phyloP scores from a whole-genome alignment of 2,797 vertebrate species.

The Onychomys arenicola region DNA sequence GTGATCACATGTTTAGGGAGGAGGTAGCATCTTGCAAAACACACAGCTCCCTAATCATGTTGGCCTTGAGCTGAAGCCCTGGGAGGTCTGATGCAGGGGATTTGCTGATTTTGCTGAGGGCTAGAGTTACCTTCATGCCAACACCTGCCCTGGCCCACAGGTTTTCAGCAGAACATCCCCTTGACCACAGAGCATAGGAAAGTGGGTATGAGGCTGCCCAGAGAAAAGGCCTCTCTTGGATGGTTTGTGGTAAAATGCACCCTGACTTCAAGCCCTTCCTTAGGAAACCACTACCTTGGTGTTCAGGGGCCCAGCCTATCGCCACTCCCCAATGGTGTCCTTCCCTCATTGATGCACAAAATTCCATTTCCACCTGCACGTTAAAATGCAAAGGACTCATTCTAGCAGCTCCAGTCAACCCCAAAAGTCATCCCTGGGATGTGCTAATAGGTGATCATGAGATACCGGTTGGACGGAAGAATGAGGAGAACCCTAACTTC shows the following conservation, averaged over 20 bases:
- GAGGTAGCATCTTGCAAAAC: background rate
- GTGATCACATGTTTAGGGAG: background rate
- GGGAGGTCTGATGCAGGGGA: conserved; percentile 1
- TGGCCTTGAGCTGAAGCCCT: background rate
- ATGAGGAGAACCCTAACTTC: background rate
- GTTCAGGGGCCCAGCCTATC: background rate
- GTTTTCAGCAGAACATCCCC: background rate
- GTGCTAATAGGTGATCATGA: background rate
- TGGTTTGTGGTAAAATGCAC: background rate
- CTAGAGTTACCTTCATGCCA: background rate
- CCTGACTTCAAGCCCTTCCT: background rate
- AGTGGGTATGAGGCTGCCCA: background rate
- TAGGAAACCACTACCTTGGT: background rate
- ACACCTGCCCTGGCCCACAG: background rate
- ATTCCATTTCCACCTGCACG: background rate
- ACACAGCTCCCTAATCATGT: conserved; percentile 6
- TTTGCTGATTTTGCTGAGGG: background rate
- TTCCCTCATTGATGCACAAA: background rate
- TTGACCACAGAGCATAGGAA: background rate
- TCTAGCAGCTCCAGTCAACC: background rate
- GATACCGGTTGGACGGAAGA: background rate
- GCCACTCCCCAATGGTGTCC: background rate
- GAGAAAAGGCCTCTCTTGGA: background rate
- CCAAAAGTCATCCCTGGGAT: background rate
- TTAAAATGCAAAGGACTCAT: background rate